These are phyloP conservation scores for Synanthedon vespiformis DNA, from an alignment of 2,888 invertebrate species.

Conservation along the genomic window DNA sequence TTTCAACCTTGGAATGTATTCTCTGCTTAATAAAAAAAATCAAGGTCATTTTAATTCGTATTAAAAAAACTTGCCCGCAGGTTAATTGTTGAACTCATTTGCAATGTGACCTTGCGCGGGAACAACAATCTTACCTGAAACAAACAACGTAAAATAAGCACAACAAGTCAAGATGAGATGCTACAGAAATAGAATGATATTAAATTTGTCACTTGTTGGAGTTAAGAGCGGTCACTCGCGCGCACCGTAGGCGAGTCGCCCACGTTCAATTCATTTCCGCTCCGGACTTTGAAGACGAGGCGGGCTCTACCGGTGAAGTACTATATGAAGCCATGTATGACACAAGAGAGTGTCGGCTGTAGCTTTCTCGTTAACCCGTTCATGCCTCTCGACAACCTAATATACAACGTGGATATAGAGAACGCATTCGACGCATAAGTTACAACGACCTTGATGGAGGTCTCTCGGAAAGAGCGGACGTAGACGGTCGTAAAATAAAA, in stretches of 20 bases:
- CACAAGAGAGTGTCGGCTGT: conserved; percentile 9
- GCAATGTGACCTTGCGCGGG: conserved; percentile 8
- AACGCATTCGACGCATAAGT: conserved; percentile 21
- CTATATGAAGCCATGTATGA: conserved; percentile 10
- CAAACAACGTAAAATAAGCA: conserved; percentile 25
- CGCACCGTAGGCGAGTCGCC: conserved; percentile 48
- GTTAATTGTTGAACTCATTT: not conserved
- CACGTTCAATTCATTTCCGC: conserved; percentile 54
- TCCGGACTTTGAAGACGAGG: conserved; percentile 33
- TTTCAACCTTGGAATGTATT: not conserved
- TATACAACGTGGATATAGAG: conserved; percentile 1
- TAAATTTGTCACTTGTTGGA: conserved; percentile 43
- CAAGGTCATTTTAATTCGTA: no score
- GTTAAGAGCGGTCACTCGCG: conserved; percentile 43
- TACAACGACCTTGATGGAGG: conserved; percentile 55
- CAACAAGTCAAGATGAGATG: conserved; percentile 18
- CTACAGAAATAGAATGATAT: conserved; percentile 42
- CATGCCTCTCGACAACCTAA: conserved; percentile 13
- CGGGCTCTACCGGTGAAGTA: conserved; percentile 30
- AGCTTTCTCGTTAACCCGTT: no score
- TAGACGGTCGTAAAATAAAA: conserved; percentile 62
- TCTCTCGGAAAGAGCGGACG: conserved; percentile 52
- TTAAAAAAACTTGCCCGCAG: not conserved
- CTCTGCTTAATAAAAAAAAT: not conserved
- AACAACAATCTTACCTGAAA: conserved; percentile 34